Percentiles rank a stretch among this genome's conserved stretches.
phyloP scores from a whole-genome alignment of 1,140 invertebrate genomes.

The Oedothorax gibbosus region DNA sequence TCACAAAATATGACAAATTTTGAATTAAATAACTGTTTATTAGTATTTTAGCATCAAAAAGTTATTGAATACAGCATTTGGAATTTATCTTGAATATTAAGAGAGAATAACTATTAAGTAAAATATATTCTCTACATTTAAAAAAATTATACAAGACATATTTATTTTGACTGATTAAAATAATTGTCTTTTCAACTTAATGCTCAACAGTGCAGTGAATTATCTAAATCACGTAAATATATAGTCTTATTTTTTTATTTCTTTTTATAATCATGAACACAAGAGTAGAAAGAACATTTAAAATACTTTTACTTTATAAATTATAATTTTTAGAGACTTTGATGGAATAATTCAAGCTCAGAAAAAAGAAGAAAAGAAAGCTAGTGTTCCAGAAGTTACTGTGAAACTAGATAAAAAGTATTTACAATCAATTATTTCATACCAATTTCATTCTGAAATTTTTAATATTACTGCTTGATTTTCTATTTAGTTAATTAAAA shows the following conservation, averaged over 20 bases:
- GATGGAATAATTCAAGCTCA: not conserved
- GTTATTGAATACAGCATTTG: too few relatives aligned
- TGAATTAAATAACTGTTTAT: too few relatives aligned
- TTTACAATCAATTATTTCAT: not conserved
- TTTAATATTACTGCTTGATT: not conserved
- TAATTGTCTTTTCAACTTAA: too few relatives aligned
- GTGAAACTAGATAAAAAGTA: slow-evolving; percentile 14
- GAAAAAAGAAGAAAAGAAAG: slow-evolving; percentile 4
- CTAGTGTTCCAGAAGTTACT: not conserved
- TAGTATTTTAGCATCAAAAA: too few relatives aligned
- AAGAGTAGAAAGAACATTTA: not conserved
- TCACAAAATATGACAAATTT: too few relatives aligned
- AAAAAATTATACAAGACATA: too few relatives aligned
- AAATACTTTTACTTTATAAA: not conserved
- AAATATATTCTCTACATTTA: too few relatives aligned
- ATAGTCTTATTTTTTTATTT: not conserved
- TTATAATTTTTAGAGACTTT: not conserved
- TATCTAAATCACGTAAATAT: too few relatives aligned
- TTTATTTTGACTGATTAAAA: too few relatives aligned
- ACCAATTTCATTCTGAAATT: not conserved
- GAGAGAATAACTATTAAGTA: too few relatives aligned
- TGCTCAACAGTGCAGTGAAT: too few relatives aligned
- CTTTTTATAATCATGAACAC: not conserved
- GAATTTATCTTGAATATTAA: too few relatives aligned
- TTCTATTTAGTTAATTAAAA: not conserved